A percentile compares a stretch with the other conserved stretches of the same genome.
Evolutionary conservation across 2,113 vertebrate genomes (phyloP).

Genomic region (Stigmatopora nigra): DNA sequence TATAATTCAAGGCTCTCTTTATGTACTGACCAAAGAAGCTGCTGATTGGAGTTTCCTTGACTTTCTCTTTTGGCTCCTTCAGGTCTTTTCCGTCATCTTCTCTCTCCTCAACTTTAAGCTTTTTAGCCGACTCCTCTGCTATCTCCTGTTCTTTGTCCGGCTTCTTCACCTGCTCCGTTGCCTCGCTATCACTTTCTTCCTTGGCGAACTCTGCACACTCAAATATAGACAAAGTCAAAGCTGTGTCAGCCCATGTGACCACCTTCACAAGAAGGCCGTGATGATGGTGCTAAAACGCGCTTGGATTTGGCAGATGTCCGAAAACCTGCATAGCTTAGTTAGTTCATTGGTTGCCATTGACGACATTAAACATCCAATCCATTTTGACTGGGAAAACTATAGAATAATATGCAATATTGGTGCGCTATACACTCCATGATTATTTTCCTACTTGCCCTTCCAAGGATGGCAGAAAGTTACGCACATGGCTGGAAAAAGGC

Average conservation of each 20-base stretch:
- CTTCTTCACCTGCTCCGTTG: slow-evolving; percentile 23
- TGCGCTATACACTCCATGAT: too few species aligned
- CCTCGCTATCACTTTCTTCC: slow-evolving; percentile 36
- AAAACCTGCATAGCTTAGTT: not conserved
- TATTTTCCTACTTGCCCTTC: too few species aligned
- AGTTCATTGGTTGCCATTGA: not conserved
- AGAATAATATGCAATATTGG: too few species aligned
- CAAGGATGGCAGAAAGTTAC: too few species aligned
- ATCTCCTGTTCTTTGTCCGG: slow-evolving; percentile 17
- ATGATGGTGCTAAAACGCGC: not conserved
- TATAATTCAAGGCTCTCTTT: not conserved
- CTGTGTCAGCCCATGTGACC: slow-evolving; percentile 21
- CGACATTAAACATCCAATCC: too few species aligned
- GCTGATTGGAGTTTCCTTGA: slow-evolving; percentile 67
- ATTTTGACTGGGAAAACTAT: too few species aligned
- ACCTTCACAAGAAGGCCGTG: not conserved
- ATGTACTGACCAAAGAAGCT: slow-evolving; percentile 78
- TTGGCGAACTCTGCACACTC: slow-evolving; percentile 43
- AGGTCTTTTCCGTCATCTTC: slow-evolving; percentile 13
- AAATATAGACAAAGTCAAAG: slow-evolving; percentile 29
- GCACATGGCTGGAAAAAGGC: too few species aligned
- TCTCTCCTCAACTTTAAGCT: slow-evolving; percentile 22
- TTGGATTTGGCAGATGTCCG: not conserved
- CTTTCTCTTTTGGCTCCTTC: slow-evolving; percentile 35
- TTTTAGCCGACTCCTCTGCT: slow-evolving; percentile 34